Conservation (phyloP, 2,888 invertebrate genomes). For the Clivina fossor region DNA sequence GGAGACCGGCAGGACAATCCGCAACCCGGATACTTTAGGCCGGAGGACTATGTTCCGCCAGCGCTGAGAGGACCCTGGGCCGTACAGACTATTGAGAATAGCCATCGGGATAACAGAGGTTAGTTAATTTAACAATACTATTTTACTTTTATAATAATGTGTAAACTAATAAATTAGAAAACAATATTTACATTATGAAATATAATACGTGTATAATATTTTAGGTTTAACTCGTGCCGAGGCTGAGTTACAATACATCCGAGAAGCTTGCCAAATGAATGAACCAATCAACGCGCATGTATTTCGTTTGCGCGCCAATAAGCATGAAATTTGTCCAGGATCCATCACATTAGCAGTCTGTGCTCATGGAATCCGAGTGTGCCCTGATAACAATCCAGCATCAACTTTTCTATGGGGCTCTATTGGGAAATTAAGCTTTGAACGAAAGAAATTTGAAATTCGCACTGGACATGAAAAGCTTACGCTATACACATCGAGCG, state of each 20-base stretch:
- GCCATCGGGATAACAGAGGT: conserved; percentile 76
- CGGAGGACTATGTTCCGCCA: conserved; percentile 82
- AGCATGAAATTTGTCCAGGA: conserved; percentile 73
- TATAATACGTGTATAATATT: too few relatives aligned
- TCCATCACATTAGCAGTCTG: conserved; percentile 89
- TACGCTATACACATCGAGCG: conserved; percentile 87
- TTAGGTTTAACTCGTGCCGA: conserved; percentile 72
- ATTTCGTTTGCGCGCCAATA: conserved; percentile 72
- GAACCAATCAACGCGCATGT: conserved; percentile 90
- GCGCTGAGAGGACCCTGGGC: conserved; percentile 61
- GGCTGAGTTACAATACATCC: conserved; percentile 85
- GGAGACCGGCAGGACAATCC: conserved; percentile 71
- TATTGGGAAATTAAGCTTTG: conserved; percentile 93
- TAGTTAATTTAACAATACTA: conserved; percentile 1
- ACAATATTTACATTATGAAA: too few relatives aligned
- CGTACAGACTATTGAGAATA: conserved; percentile 65
- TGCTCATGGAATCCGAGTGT: conserved; percentile 87
- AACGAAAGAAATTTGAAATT: conserved; percentile 97
- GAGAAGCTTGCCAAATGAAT: conserved; percentile 80
- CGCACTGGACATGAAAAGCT: conserved; percentile 86
- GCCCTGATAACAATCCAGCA: conserved; percentile 72
- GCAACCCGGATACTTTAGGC: conserved; percentile 67
- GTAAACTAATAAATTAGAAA: not conserved
- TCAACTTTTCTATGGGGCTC: conserved; percentile 90
- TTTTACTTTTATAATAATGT: not conserved